Base-by-base conservation (phyloP, 2,797 vertebrate species). In the Eulemur coronatus region DNA sequence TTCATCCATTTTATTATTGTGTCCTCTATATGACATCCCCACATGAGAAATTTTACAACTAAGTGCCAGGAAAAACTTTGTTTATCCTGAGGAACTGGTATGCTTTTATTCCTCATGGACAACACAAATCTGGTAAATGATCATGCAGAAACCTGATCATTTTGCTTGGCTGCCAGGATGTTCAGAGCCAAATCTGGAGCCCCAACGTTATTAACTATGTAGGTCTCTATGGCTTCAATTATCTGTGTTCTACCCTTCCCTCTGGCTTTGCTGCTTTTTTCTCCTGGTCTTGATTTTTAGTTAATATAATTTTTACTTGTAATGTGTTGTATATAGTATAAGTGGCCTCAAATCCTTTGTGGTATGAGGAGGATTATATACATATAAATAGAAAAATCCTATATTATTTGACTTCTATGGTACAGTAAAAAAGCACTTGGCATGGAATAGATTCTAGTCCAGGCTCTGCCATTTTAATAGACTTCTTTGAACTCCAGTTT, bases 71-170 rank as follows among this genome's bases (percentile, higher is more conserved):
- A 96, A 97, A 84, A 89, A n/a, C 33, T 88, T 96, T 96, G 61
- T 95, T 95, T 97, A 92, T 94, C 80, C 67, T 41, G 52, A 92
- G 76, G 28, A 89, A 81, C 22, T 55, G 30, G 61, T 85, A 70
- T 85, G 94, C 18, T 92, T 95, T 95, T 97, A 94, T 97, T 97
- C 63, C 91, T 98, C 70, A 75, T 22, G 50, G 95, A 94, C 86
- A 94, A 73, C 73, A 93, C 41, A 92, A 79, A 96, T 96, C 70
- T 95, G 84, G 35, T 95, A 91, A 94, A 55, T 50, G 67, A 90
- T 80, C 78, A 79, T 90, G 92, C 82, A 41, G 75, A 95, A 96
- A 96, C 48, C 80, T 41, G 80, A 84, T 87, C 41, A 80, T 95
- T 95, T 95, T 82, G 75, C 28, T 89, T 94, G 84, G 13, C 43